These are phyloP conservation scores for Orthosia gracilis DNA, from an alignment of 2,888 invertebrate species.

Conservation along the genomic window DNA sequence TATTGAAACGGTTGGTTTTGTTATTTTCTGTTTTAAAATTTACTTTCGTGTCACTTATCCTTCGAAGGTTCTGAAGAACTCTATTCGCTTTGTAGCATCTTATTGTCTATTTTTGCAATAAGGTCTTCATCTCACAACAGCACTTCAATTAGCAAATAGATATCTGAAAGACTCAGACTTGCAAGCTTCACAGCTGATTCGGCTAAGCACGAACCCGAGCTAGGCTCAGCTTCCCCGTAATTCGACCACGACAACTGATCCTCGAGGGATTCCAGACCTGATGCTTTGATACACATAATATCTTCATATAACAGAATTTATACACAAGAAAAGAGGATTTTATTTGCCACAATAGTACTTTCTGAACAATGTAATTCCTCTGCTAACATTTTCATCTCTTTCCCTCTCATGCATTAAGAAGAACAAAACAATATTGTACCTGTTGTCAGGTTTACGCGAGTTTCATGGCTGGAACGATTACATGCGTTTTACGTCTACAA, in stretches of 20 bases:
- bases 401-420: conserved; percentile 26
- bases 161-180: background rate
- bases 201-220: background rate
- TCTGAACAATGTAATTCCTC: conserved; percentile 29
- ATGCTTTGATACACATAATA: conserved; percentile 10
- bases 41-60: background rate
- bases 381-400: conserved; percentile 11
- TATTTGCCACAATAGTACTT: conserved; percentile 13
- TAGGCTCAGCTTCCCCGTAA: background rate
- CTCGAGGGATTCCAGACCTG: background rate
- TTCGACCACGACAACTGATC: background rate
- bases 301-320: conserved; percentile 15
- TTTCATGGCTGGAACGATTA: conserved; percentile 59
- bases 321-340: conserved; percentile 28
- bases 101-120: background rate
- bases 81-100: background rate
- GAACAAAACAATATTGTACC: conserved; percentile 42
- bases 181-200: background rate
- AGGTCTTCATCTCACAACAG: background rate
- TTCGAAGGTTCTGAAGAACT: background rate
- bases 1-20: conserved; percentile 47
- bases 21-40: conserved; percentile 39
- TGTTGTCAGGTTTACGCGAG: conserved; percentile 51
- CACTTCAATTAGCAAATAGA: background rate
- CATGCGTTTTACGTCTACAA: conserved; percentile 55